Base-by-base conservation (phyloP, 2,797 vertebrate genomes). In the Labeo calbasu region DNA sequence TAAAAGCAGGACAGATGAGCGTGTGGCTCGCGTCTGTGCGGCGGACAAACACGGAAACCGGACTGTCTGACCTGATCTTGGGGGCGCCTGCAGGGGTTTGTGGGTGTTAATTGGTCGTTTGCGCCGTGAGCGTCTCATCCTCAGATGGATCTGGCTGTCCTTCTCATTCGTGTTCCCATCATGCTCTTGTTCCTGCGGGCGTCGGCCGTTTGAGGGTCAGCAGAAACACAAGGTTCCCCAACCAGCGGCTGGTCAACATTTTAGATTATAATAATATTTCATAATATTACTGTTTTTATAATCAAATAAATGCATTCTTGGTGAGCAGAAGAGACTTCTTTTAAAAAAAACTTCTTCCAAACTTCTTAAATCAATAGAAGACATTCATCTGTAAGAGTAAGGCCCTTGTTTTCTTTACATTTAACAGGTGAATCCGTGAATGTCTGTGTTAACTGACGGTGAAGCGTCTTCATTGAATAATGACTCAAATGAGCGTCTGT, bases 161-260 rank as follows among this genome's bases (percentile, higher is more conserved):
- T n/a, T n/a, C n/a, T 50, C 4, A 4, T 50, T 32, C 32, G 32
- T 32, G 43, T 46, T 46, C 43, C 61, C 61, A 28, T 65, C 13
- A 63, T 32, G 14, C 59, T 63, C 17, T 19, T 19, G 51, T 53
- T 32, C 78, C 84, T 88, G 86, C 53, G 81, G n/a, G 28, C 28
- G 28, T 3, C 28, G 28, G 28, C 28, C 28, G 28, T 32, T 3
- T 4, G 32, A 3, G 32, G 32, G 32, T 11, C 43, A 46, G 43
- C 43, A 46, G 43, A 46, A 46, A 46, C 82, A 51, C 69, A 55
- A 86, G 79, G 83, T 89, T 85, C 59, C 7, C 40, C 83, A 85
- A 88, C 87, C 77, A 12, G 36, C 15, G 80, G 50, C 82, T 76
- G 55, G 48, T 21, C 23, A 36, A 36, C 32, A 36, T 36, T 36